phyloP scores from a whole-genome alignment of 2,888 invertebrate species.

The Elegia similella region DNA sequence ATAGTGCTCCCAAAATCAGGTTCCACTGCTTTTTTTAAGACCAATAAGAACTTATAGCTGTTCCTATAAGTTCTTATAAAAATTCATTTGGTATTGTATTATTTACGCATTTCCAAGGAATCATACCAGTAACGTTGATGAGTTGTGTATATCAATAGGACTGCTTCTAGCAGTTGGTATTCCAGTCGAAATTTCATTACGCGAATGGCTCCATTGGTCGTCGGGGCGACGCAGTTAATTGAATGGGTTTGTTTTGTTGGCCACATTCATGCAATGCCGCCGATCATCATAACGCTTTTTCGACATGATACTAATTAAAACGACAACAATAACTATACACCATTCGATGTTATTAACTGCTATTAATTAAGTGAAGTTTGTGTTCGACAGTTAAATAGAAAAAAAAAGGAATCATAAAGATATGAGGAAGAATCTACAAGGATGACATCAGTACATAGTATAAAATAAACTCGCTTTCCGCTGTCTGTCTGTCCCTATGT shows the following conservation, averaged over 20 bases:
- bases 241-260: conserved; percentile 58
- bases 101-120: too few species aligned
- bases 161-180: conserved; percentile 24
- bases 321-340: neutral
- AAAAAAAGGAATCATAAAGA: too few species aligned
- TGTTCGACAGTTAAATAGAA: too few species aligned
- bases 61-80: too few species aligned
- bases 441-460: too few species aligned
- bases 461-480: too few species aligned
- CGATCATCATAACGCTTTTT: conserved; percentile 26
- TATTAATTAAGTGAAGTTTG: neutral
- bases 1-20: too few species aligned
- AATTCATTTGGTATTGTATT: too few species aligned
- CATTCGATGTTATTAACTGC: neutral
- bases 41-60: too few species aligned
- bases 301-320: conserved; percentile 30
- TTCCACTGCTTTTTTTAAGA: too few species aligned
- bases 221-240: conserved; percentile 52
- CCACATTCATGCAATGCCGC: conserved; percentile 46
- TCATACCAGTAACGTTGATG: neutral
- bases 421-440: too few species aligned
- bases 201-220: conserved; percentile 52
- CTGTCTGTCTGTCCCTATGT: too few species aligned
- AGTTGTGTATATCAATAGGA: conserved; percentile 14
- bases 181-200: conserved; percentile 54